These are phyloP conservation scores for Andricus grossulariae DNA, from an alignment of 1,140 invertebrate genomes.

Conservation along the genomic window DNA sequence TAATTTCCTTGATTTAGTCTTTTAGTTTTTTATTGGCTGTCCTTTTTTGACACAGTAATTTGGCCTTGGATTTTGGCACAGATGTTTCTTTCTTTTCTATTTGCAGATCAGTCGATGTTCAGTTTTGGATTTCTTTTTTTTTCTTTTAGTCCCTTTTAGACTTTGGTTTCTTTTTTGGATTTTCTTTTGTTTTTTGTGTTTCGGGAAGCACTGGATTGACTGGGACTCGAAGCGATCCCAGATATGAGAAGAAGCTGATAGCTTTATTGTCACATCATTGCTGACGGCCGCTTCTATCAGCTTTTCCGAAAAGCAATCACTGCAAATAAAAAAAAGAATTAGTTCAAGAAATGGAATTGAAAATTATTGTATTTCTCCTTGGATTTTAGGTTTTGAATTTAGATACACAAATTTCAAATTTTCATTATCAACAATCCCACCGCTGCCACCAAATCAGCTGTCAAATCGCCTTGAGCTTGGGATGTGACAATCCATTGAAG, in stretches of 20 bases:
- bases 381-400: neutral
- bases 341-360: neutral
- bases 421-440: neutral
- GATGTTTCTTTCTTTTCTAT: neutral
- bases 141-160: conserved; percentile 11
- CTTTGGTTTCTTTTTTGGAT: conserved; percentile 34
- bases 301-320: conserved; percentile 67
- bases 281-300: conserved; percentile 59
- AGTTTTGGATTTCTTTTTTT: conserved; percentile 15
- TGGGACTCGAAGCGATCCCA: conserved; percentile 58
- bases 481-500: neutral
- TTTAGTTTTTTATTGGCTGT: conserved; percentile 8
- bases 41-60: conserved; percentile 9
- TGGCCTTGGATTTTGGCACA: conserved; percentile 34
- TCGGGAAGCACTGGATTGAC: conserved; percentile 70
- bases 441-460: too few species aligned
- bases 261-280: conserved; percentile 76
- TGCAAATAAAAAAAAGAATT: conserved; percentile 57
- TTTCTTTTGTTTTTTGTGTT: conserved; percentile 41
- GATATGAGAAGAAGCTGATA: conserved; percentile 65
- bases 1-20: conserved; percentile 1
- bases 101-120: conserved; percentile 25
- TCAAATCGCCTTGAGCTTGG: too few species aligned
- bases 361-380: neutral
- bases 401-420: neutral